Percentiles rank a stretch among this genome's conserved stretches.
Evolutionary conservation across 37 sponge, comb jelly and placozoan genomes (phyloP).

Genomic region (Petrosia ficiformis): DNA sequence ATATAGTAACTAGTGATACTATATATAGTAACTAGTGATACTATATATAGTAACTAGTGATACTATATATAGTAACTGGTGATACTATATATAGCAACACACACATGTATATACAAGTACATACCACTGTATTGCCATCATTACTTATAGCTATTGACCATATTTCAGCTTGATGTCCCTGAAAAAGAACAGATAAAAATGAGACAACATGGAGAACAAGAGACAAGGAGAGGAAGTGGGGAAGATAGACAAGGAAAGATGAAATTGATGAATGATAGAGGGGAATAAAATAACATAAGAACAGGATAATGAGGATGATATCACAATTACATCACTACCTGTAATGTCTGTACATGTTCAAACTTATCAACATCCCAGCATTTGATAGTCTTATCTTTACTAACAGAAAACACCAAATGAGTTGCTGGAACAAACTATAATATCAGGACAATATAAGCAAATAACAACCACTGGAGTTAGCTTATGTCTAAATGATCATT

Average conservation of each 20-base stretch:
- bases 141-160: slow-evolving; percentile 87
- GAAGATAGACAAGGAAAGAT: no score
- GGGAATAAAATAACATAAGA: no score
- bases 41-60: no score
- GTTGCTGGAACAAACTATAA: slow-evolving; percentile 83
- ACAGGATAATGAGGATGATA: background rate
- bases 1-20: no score
- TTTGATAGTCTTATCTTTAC: slow-evolving; percentile 91
- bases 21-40: no score
- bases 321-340: slow-evolving; percentile 22
- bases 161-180: slow-evolving; percentile 90
- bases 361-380: slow-evolving; percentile 95
- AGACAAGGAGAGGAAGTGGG: no score
- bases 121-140: slow-evolving; percentile 83
- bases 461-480: background rate
- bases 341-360: slow-evolving; percentile 80
- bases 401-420: slow-evolving; percentile 88
- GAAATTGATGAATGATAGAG: no score
- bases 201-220: no score
- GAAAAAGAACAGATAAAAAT: background rate
- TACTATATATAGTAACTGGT: no score
- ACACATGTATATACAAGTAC: background rate
- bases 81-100: no score
- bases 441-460: background rate
- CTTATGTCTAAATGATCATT: background rate